Evolutionary conservation across 2,888 invertebrate genomes (phyloP).

Genomic region (Marasmarcha lunaedactyla): DNA sequence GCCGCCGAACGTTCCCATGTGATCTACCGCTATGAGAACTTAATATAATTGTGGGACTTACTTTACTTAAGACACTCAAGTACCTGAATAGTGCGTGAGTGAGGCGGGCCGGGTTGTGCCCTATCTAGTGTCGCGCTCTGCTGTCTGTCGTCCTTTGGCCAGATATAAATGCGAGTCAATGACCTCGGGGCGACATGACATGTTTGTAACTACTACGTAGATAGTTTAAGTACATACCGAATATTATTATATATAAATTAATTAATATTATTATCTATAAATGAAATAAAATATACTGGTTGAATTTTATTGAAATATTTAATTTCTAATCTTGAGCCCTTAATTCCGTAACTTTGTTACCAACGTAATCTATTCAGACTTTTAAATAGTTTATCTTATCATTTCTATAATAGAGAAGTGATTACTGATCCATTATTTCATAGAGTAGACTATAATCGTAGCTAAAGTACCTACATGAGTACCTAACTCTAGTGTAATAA

Average conservation of each 20-base stretch:
- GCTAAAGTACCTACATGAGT: too few relatives aligned
- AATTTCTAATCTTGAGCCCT: too few relatives aligned
- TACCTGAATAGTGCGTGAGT: conserved; percentile 64
- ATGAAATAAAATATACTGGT: conserved; percentile 20
- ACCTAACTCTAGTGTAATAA: too few relatives aligned
- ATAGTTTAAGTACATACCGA: conserved; percentile 36
- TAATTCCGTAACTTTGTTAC: too few relatives aligned
- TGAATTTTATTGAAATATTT: conserved; percentile 1
- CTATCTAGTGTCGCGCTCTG: conserved; percentile 23
- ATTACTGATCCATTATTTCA: too few relatives aligned
- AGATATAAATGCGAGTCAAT: conserved; percentile 19
- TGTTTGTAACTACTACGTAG: conserved; percentile 67
- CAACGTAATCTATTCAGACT: too few relatives aligned
- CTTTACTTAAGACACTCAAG: conserved; percentile 53
- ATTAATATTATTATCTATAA: conserved; percentile 21
- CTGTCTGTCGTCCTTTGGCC: conserved; percentile 20
- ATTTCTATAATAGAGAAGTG: too few relatives aligned
- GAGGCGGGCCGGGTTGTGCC: conserved; percentile 28
- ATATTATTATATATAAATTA: conserved; percentile 29
- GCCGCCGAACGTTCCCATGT: conserved; percentile 59
- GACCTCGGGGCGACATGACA: conserved; percentile 41
- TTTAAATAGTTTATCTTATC: too few relatives aligned
- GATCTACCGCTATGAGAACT: conserved; percentile 32
- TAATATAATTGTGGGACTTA: conserved; percentile 14
- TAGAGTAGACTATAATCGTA: too few relatives aligned